These are phyloP conservation scores for Notechis scutatus DNA, from an alignment of 2,113 vertebrate species.

Conservation along the genomic window DNA sequence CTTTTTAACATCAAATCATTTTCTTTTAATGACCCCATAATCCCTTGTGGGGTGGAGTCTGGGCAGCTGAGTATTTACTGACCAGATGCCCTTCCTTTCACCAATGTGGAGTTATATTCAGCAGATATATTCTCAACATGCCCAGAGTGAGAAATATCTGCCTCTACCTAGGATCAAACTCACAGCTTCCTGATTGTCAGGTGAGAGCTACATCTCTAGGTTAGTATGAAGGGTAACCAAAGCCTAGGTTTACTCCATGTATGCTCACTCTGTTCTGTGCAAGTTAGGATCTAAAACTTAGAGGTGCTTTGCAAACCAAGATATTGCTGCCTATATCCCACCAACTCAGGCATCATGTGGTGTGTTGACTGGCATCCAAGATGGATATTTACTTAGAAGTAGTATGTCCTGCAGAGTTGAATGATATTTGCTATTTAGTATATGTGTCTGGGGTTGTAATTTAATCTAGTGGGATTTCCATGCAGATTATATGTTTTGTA, in stretches of 20 bases:
- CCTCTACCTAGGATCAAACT: no score
- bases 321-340: neutral
- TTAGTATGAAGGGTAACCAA: neutral
- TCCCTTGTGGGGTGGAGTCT: no score
- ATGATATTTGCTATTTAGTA: neutral
- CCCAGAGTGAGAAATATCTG: no score
- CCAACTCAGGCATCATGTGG: neutral
- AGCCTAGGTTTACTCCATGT: neutral
- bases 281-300: neutral
- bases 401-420: neutral
- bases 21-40: no score
- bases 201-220: no score
- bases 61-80: no score
- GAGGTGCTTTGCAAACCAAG: neutral
- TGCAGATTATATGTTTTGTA: neutral
- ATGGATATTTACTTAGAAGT: neutral
- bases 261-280: neutral
- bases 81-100: no score
- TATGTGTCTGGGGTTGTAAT: neutral
- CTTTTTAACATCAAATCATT: neutral
- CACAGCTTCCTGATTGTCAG: no score
- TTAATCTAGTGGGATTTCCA: neutral
- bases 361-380: neutral
- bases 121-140: no score
- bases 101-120: no score